Evolutionary conservation across 2,888 invertebrate species (phyloP), one percentile per base, ranked within the genome.

Genomic region (Eupithecia subfuscata): DNA sequence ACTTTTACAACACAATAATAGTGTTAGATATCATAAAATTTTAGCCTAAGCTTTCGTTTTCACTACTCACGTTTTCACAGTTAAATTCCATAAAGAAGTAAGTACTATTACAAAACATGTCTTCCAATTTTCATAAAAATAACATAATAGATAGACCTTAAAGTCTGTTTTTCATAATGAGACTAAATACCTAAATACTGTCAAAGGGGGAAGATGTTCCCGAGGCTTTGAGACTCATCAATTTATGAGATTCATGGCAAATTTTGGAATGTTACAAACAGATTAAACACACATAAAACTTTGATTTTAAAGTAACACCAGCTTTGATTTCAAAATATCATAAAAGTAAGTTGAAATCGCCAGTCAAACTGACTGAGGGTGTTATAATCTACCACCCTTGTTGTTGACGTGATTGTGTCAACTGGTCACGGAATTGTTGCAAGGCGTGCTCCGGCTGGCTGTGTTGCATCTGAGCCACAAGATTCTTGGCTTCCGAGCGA

Each of bases 401-500:
- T n/a, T 67, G 65, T 18, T 86, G 88, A 22, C 93, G 90, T 72
- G 94, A 94, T 74, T 93, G 92, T 71, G 94, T 94, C 76, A 95
- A 80, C 80, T 94, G 94, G 25, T 92, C 91, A 1, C 93, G 90
- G 60, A 94, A 84, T 75, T 94, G 93, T 63, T 94, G 93, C 76
- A 94, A 80, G 0, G 94, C 92, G 78, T 95, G 94, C 80, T 96
- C 95, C 0, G 96, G 95, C 84, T 96, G 96, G 78, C 96, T 96
- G 91, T 97, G 96, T 85, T 98, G 97, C 98, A 98, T 98, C 89
- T 98, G 98, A 93, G 97, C 97, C 5, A 98, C 97, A n/a, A 98
- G 95, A 92, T 98, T 98, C 86, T 97, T 97, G 64, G 97, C 97
- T 90, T 98, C 97, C 69, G 96, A 95, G 64, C 98, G 96, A 75